Percentiles rank a stretch among this genome's conserved stretches.
Conservation (phyloP, 2,888 invertebrate genomes). For the Lagria hirta region DNA sequence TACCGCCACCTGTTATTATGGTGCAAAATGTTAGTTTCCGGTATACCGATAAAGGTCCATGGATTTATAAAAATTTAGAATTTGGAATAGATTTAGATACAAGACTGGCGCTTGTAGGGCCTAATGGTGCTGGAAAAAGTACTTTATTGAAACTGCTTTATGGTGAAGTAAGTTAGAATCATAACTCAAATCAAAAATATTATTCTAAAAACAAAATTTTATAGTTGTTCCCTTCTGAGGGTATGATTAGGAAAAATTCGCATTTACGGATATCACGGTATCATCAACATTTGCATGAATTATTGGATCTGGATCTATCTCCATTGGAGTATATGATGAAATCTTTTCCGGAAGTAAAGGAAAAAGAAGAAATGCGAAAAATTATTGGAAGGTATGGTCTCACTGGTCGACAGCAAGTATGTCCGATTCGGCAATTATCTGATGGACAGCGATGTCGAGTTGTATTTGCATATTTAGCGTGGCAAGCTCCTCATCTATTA, state of each 20-base stretch:
- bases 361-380: conserved; percentile 98
- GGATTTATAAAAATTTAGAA: conserved; percentile 96
- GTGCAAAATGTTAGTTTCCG: conserved; percentile 97
- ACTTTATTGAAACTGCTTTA: conserved; percentile 94
- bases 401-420: conserved; percentile 94
- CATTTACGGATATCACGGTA: conserved; percentile 97
- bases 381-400: conserved; percentile 98
- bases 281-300: conserved; percentile 97
- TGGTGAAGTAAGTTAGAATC: conserved; percentile 73
- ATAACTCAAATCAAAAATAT: no score
- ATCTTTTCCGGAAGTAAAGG: conserved; percentile 94
- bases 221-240: conserved; percentile 87
- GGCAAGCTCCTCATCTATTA: conserved; percentile 94
- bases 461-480: conserved; percentile 97
- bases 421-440: conserved; percentile 91
- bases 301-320: conserved; percentile 90
- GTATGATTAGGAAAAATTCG: conserved; percentile 97
- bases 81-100: conserved; percentile 99
- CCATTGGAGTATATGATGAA: conserved; percentile 99
- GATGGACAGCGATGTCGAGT: conserved; percentile 99
- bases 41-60: conserved; percentile 82
- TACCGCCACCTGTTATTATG: conserved; percentile 99
- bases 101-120: conserved; percentile 89
- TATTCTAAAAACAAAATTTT: conserved; percentile 13
- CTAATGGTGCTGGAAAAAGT: conserved; percentile 99